Evolutionary conservation across 2,113 vertebrate species (phyloP).

Genomic region (Candoia aspera): DNA sequence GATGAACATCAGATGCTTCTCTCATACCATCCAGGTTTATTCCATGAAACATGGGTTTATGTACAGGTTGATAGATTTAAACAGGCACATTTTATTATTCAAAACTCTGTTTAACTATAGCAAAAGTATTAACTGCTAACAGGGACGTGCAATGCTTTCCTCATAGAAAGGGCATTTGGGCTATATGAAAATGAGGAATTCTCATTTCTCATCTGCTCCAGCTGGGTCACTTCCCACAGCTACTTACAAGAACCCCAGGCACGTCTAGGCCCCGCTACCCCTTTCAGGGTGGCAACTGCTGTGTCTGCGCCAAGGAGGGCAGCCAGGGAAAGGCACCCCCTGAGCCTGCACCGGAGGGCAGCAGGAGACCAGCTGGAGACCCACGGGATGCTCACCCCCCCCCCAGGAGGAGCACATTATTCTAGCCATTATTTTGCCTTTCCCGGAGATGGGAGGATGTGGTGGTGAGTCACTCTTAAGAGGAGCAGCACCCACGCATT

Average conservation of each 20-base stretch:
- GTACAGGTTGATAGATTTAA: background rate
- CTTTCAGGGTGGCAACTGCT: background rate
- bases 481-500: background rate
- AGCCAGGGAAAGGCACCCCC: background rate
- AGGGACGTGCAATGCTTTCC: background rate
- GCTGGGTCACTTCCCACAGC: background rate
- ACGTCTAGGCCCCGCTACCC: background rate
- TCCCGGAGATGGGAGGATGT: conserved; percentile 52
- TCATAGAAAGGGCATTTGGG: background rate
- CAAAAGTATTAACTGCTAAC: no score
- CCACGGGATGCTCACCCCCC: no score
- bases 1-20: background rate
- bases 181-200: background rate
- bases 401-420: background rate
- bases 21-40: background rate
- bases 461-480: conserved; percentile 55
- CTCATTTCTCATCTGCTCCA: background rate
- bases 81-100: background rate
- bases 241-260: background rate
- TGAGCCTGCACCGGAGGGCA: conserved; percentile 60
- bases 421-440: conserved; percentile 33
- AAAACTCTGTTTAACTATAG: background rate
- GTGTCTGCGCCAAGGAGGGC: background rate
- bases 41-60: background rate
- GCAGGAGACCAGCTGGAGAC: conserved; percentile 45